phyloP scores from a whole-genome alignment of 2,113 vertebrate genomes.

The Pomatostomus ruficeps region DNA sequence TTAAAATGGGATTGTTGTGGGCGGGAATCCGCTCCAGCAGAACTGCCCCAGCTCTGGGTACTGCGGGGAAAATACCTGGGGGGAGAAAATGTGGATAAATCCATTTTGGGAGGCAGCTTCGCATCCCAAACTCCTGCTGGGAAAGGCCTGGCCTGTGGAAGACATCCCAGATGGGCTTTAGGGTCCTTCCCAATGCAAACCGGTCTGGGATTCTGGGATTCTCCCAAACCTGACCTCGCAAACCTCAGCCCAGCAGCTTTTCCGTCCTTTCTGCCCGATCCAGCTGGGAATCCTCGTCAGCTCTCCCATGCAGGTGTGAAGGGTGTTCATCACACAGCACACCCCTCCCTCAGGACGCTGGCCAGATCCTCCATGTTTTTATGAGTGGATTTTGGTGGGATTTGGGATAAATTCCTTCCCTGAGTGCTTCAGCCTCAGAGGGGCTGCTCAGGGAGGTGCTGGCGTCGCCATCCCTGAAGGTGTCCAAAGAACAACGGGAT shows the following conservation, averaged over 20 bases:
- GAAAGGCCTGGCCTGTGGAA: neutral
- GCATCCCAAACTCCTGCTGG: neutral
- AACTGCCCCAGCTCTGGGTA: neutral
- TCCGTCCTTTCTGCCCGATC: neutral
- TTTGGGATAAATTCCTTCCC: neutral
- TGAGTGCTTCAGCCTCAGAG: neutral
- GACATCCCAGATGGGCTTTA: neutral
- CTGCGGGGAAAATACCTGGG: neutral
- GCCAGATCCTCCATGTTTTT: neutral
- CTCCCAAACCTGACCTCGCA: neutral
- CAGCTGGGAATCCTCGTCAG: constrained; percentile 51
- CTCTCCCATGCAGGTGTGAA: neutral
- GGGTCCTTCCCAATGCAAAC: neutral
- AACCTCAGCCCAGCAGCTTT: too few relatives aligned
- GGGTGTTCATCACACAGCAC: neutral
- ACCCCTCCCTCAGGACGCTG: neutral
- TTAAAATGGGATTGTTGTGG: neutral
- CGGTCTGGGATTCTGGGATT: neutral
- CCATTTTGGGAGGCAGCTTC: neutral
- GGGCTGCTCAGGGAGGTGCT: neutral
- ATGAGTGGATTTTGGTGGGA: neutral
- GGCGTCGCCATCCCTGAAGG: neutral
- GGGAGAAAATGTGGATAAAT: neutral
- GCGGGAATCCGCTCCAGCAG: neutral
- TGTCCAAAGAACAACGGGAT: too few relatives aligned